Percentiles rank a stretch among this genome's conserved stretches.
Conservation (phyloP, 2,888 invertebrate genomes). For the Dorcus hopei region DNA sequence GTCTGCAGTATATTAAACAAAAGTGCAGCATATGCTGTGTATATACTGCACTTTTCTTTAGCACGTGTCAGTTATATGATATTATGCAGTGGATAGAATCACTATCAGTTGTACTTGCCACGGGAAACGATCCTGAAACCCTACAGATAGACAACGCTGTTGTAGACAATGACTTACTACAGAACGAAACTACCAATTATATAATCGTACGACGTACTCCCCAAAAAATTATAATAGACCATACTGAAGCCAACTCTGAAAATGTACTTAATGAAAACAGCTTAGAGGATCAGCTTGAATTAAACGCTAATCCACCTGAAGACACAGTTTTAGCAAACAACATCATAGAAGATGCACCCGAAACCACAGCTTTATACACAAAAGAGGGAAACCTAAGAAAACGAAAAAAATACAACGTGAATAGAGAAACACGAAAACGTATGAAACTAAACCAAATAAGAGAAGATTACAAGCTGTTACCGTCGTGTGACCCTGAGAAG, state of each 20-base stretch:
- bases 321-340: background rate
- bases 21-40: background rate
- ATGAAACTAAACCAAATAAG: constrained; percentile 13
- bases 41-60: background rate
- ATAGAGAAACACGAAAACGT: constrained; percentile 9
- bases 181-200: background rate
- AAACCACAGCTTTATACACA: background rate
- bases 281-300: background rate
- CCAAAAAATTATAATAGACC: too few species aligned
- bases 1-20: constrained; percentile 3
- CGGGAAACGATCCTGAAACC: background rate
- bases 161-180: background rate
- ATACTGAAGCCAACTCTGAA: background rate
- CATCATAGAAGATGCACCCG: background rate
- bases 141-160: background rate
- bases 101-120: background rate
- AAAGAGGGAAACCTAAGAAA: background rate
- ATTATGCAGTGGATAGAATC: background rate
- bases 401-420: background rate
- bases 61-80: background rate
- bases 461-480: constrained; percentile 9
- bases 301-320: background rate
- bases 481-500: constrained; percentile 14
- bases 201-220: too few species aligned
- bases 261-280: background rate